These are phyloP conservation scores for Clarias pachynema DNA, from an alignment of 2,797 vertebrate species.

Conservation along the genomic window DNA sequence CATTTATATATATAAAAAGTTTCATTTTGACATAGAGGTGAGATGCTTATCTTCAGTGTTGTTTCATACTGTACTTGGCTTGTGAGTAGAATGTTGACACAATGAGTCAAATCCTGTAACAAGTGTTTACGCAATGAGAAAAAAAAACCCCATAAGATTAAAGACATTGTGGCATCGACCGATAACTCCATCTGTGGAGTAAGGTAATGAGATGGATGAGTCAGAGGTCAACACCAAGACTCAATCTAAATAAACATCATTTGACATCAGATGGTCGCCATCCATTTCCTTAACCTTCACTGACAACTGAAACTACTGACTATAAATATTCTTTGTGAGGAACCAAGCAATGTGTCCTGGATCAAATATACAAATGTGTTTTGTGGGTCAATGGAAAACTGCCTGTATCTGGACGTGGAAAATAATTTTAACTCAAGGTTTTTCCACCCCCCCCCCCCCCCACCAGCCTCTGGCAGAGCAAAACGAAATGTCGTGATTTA, in stretches of 20 bases:
- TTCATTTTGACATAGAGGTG: too few species aligned
- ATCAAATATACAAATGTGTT: conserved; percentile 75
- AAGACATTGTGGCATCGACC: conserved; percentile 44
- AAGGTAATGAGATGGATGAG: conserved; percentile 17
- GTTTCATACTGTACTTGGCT: too few species aligned
- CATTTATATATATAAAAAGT: too few species aligned
- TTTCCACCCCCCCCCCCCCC: conserved; percentile 15
- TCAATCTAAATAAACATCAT: conserved; percentile 58
- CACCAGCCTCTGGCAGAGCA: too few species aligned
- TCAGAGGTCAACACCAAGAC: conserved; percentile 60
- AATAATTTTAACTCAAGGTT: conserved; percentile 72
- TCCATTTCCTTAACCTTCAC: conserved; percentile 71
- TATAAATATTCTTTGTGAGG: conserved; percentile 68
- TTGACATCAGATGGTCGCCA: conserved; percentile 60
- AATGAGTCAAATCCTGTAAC: too few species aligned
- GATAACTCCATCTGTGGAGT: background rate
- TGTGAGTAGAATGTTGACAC: too few species aligned
- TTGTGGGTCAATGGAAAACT: conserved; percentile 68
- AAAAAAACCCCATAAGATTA: conserved; percentile 60
- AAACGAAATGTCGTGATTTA: background rate
- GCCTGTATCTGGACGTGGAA: conserved; percentile 64
- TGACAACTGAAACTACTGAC: conserved; percentile 64
- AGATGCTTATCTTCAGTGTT: too few species aligned
- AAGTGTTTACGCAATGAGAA: too few species aligned
- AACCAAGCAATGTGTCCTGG: conserved; percentile 63